Evolutionary conservation across 2,797 vertebrate species (phyloP), one percentile per base, ranked within the genome.

Genomic region (Sebastiscus albofasciatus): DNA sequence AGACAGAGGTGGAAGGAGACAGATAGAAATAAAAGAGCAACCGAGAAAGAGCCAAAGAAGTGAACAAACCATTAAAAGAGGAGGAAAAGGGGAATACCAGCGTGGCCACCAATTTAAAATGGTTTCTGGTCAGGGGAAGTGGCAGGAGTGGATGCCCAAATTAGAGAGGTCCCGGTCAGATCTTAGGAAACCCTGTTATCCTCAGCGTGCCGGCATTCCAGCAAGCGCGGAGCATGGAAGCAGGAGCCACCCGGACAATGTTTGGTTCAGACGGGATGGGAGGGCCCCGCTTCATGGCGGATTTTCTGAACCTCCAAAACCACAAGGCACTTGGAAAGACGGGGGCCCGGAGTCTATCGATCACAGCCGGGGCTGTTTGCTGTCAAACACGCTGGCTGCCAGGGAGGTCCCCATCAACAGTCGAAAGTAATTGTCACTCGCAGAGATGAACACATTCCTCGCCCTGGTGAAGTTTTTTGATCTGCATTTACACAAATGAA

Each of bases 111-210:
- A 81, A 87, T 93, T 95, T 93, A 79, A 93, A 91, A 90, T 90
- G 91, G 93, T 93, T 94, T 95, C 89, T 94, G 93, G 94, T 94
- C 88, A 90, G 90, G 90, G 93, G 93, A 94, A 94, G 93, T 94
- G 93, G 94, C 92, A 93, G 88, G 80, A 92, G 79, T 90, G 85
- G 85, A 92, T 93, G 89, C 91, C 89, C 91, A 95, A 95, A 95
- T 95, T 94, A 95, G 90, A 94, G 94, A 94, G 89, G 88, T 88
- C 87, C 87, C 46, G 69, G 83, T 88, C 56, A 69, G 91, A 92
- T 91, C 87, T 83, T 79, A 92, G 92, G 88, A 90, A 94, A 89
- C 88, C 93, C 92, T 93, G 92, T 93, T 88, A 93, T 94, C 92
- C 93, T 88, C 86, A 68, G 84, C 66, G 26, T 81, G 88, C 84